Evolutionary conservation across 2,888 invertebrate species (phyloP).

Genomic region (Thereva unica): DNA sequence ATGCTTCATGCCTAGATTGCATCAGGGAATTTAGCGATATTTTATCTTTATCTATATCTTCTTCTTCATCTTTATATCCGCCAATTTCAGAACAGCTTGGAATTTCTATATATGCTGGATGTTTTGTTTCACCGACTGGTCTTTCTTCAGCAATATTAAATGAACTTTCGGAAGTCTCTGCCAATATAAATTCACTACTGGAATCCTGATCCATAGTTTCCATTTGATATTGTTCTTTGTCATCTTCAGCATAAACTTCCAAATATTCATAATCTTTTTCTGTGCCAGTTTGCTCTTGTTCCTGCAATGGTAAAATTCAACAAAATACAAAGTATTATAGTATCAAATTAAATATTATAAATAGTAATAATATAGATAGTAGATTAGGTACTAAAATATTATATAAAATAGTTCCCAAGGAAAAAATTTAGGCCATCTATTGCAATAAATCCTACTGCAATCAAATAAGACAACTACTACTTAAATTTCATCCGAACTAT

Average conservation of each 20-base stretch:
- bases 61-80: neutral
- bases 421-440: too few species aligned
- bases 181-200: conserved; percentile 53
- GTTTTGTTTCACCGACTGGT: conserved; percentile 44
- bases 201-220: conserved; percentile 52
- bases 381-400: too few species aligned
- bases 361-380: too few species aligned
- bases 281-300: conserved; percentile 23
- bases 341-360: too few species aligned
- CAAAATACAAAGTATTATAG: too few species aligned
- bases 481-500: too few species aligned
- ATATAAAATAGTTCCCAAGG: too few species aligned
- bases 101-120: conserved; percentile 4
- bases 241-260: conserved; percentile 54
- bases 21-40: neutral
- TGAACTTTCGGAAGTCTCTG: conserved; percentile 49
- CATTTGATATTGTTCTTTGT: conserved; percentile 54
- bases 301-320: neutral
- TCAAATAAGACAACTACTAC: too few species aligned
- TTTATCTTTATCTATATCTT: neutral
- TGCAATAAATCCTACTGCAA: too few species aligned
- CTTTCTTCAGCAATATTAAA: conserved; percentile 44
- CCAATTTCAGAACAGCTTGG: neutral
- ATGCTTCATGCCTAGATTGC: conserved; percentile 45
- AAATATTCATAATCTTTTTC: conserved; percentile 52